Conservation (phyloP, 1,140 invertebrate species). For the Diuraphis noxia region DNA sequence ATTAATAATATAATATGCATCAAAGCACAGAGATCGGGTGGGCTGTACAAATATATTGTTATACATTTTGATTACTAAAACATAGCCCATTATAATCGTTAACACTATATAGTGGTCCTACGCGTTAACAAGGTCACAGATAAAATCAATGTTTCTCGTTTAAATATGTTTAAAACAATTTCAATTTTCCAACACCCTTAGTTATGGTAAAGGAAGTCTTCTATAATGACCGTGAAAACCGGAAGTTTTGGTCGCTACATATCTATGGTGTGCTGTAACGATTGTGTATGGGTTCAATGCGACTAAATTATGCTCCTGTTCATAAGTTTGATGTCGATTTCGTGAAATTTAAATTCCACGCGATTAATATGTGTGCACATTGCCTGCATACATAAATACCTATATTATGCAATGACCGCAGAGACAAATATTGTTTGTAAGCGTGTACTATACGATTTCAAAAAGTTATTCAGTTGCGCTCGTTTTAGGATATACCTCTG, state of each 20-base stretch:
- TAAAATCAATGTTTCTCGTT: not conserved
- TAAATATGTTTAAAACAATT: not conserved
- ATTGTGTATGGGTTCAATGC: not conserved
- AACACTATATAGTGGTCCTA: not conserved
- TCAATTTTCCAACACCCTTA: not conserved
- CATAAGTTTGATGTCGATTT: not conserved
- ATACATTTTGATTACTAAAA: not conserved
- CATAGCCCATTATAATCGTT: not conserved
- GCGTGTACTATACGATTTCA: not conserved
- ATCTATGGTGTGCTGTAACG: not conserved
- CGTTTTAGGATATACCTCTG: not conserved
- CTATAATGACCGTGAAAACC: not conserved
- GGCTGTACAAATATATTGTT: not conserved
- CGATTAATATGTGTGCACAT: not conserved
- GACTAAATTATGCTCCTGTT: not conserved
- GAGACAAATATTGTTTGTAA: not conserved
- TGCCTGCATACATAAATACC: not conserved
- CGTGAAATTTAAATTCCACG: not conserved
- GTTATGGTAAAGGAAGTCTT: not conserved
- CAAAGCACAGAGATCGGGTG: not conserved
- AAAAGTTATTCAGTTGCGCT: not conserved
- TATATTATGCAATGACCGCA: no score
- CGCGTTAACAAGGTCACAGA: not conserved
- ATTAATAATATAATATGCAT: no score
- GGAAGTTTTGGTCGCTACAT: not conserved